A percentile compares a stretch with the other conserved stretches of the same genome.
Evolutionary conservation across 1,140 invertebrate species (phyloP).

Genomic region (Teleopsis dalmanni): DNA sequence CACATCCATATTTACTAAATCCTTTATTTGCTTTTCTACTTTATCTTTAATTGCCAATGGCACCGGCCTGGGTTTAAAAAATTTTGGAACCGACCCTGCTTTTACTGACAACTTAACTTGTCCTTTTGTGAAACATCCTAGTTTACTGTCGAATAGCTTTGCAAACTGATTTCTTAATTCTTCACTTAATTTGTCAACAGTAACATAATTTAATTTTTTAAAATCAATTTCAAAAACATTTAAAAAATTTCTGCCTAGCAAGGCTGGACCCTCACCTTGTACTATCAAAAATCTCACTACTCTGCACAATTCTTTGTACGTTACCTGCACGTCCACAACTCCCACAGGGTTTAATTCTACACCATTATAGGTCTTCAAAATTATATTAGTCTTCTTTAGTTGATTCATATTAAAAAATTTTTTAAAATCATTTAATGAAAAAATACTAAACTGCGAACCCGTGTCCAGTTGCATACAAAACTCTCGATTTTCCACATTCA

Average conservation of each 20-base stretch:
- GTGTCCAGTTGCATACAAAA: too few species aligned
- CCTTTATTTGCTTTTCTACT: neutral
- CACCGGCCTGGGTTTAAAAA: neutral
- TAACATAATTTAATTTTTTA: neutral
- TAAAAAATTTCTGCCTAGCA: neutral
- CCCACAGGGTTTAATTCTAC: too few species aligned
- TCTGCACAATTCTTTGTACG: too few species aligned
- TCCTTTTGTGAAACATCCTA: neutral
- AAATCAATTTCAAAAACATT: neutral
- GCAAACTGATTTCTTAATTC: conserved; percentile 1
- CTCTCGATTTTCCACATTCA: too few species aligned
- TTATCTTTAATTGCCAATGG: neutral
- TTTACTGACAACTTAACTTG: neutral
- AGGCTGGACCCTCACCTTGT: neutral
- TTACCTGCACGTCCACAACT: too few species aligned
- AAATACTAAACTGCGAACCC: too few species aligned
- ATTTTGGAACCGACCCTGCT: neutral
- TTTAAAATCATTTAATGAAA: too few species aligned
- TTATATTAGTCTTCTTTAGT: too few species aligned
- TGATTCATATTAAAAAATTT: too few species aligned
- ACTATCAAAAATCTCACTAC: too few species aligned
- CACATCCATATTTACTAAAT: neutral
- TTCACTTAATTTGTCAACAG: neutral
- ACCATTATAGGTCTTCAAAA: too few species aligned
- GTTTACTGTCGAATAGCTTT: neutral